phyloP scores from a whole-genome alignment of 2,888 invertebrate genomes.

The Himalopsyche kuldschensis region DNA sequence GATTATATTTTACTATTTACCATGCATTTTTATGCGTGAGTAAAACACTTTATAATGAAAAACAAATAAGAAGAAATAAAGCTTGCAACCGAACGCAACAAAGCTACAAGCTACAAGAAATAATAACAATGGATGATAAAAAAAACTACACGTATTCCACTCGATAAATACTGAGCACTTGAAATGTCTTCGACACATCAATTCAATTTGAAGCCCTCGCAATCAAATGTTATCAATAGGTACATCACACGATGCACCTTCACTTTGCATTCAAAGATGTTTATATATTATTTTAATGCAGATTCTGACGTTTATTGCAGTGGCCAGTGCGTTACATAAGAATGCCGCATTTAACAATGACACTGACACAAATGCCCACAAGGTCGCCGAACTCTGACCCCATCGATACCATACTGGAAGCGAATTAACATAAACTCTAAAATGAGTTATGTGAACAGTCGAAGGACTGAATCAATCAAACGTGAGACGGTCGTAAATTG shows the following conservation, averaged over 20 bases:
- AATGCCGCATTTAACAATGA: neutral
- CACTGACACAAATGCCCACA: neutral
- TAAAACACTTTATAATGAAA: no score
- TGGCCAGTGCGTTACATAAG: neutral
- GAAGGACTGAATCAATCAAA: neutral
- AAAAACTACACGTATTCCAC: no score
- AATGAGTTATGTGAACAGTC: neutral
- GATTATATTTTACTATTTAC: no score
- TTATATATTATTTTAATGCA: neutral
- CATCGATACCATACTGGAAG: neutral
- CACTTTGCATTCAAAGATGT: neutral
- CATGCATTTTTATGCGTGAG: no score
- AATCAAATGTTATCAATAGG: neutral
- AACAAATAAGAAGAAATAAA: no score
- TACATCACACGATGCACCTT: neutral
- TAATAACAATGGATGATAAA: no score
- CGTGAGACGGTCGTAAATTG: neutral
- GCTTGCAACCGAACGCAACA: no score
- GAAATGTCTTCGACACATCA: no score
- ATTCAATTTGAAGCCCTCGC: neutral
- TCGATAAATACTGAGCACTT: no score
- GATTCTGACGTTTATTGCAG: neutral
- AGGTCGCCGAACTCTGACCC: neutral
- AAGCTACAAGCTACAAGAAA: no score
- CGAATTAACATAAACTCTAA: neutral